Evolutionary conservation across 2,888 invertebrate genomes (phyloP), one percentile per base, ranked within the genome.

Genomic region (Hypsopygia costalis): DNA sequence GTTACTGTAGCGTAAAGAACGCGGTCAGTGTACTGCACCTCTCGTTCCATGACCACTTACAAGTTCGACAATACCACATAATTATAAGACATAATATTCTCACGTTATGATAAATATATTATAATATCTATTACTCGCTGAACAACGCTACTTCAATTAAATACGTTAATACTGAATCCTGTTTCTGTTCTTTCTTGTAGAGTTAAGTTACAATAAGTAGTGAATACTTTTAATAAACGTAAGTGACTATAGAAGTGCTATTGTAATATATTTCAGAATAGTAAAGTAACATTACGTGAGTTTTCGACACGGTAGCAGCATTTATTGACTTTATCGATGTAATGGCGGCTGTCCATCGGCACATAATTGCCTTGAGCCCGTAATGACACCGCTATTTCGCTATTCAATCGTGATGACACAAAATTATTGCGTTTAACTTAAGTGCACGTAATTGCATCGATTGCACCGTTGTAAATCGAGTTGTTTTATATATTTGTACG

Each of bases 1-100:
- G 27, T 33, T 35, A 40, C 41, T 44, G 31, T 47, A 40, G 39
- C 39, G 39, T 39, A 33, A 39, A 39, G 27, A 39, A 20, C 33
- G 39, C 39, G 20, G 20, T 25, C 11, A 21, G 20, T 22, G 12
- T 32, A 30, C 30, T 21, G 36, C 36, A 37, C 36, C 20, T 37
- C 36, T 37, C 21, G 29, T 37, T 37, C 22, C 6, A 16, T 21
- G 30, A 29, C 22, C 36, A 37, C 34, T 34, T 22, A 25, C 36
- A 37, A 37, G 21, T 30, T 21, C 30, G 36, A 37, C 36, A 37
- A 37, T 37, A 37, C 36, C 20, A 37, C 22, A 37, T 36, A 36
- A 11, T 35, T 36, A 35, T 34, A 25, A 25, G 25, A 7, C 25
- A 8, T 25, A 25, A 21, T n/a, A n/a, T 16, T 16, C 2, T 16